Base-by-base conservation (phyloP, 2,797 vertebrate species). In the Sciurus carolinensis region DNA sequence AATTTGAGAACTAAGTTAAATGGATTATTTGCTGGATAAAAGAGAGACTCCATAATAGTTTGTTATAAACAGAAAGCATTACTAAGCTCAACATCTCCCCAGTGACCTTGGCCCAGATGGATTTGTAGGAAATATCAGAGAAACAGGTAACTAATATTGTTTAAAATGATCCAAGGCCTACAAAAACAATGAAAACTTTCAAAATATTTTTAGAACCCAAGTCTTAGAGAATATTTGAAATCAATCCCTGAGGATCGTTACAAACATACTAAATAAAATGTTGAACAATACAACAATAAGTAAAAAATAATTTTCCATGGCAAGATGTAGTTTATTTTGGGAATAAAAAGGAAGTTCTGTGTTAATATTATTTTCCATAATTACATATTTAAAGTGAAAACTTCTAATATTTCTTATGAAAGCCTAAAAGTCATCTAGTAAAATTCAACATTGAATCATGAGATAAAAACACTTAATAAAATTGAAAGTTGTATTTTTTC, bases 141-240 rank as follows among this genome's bases (percentile, higher is more conserved):
- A 26, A 69, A 77, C 33, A 59, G n/a, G 42, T n/a, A 67, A 72
- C 2, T 57, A 47, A 67, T 30, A 28, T 54, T 59, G 59, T 71
- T 76, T 75, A 36, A 97, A 95, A 84, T 71, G 14, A 84, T 30
- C 9, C 36, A 67, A 17, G 11, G 24, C 13, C 75, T 20, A 67
- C 0, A 75, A 95, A 90, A 82, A 52, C 20, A 95, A 90, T n/a
- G 13, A 64, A 92, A 93, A 20, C 3, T 92, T 76, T 15, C 11
- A 82, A 95, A 95, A 92, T 44, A 64, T 39, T 92, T 94, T 79
- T 79, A 57, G 11, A 94, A 90, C 11, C 69, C 92, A 96, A 86
- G 12, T 87, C n/a, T 69, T 50, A 81, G 86, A 87, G n/a, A 80
- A 67, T n/a, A 87, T 73, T 96, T 36, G 36, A 90, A 54, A 64